Evolutionary conservation across 2,113 vertebrate species (phyloP).

Genomic region (Ivindomyrus marchei): DNA sequence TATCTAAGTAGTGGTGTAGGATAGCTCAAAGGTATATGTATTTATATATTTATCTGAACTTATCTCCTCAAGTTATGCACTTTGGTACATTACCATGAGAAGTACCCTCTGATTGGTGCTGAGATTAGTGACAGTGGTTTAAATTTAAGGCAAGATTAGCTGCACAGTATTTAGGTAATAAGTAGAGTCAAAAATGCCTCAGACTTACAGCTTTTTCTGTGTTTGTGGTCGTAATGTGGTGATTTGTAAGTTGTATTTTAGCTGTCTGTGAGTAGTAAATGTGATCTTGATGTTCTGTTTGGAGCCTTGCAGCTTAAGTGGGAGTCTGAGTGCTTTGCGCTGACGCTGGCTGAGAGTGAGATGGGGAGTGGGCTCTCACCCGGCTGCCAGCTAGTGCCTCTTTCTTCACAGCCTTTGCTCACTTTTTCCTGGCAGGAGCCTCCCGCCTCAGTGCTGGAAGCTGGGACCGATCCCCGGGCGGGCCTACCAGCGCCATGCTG

Average conservation of each 20-base stretch:
- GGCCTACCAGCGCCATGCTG: neutral
- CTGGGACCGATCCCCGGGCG: neutral
- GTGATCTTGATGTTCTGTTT: neutral
- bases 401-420: neutral
- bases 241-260: neutral
- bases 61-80: neutral
- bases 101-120: neutral
- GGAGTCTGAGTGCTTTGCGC: neutral
- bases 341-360: too few relatives aligned
- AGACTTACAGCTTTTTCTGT: neutral
- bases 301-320: neutral
- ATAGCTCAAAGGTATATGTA: neutral
- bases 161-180: neutral
- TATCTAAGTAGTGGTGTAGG: neutral
- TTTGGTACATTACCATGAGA: neutral
- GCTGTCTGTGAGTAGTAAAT: neutral
- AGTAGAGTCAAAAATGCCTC: neutral
- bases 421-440: conserved; percentile 15
- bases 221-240: neutral
- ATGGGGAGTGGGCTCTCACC: neutral
- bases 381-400: neutral
- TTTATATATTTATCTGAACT: neutral
- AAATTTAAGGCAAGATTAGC: neutral
- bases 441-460: neutral
- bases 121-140: neutral